Evolutionary conservation across 2,797 vertebrate genomes (phyloP).

Genomic region (Mycteria americana): DNA sequence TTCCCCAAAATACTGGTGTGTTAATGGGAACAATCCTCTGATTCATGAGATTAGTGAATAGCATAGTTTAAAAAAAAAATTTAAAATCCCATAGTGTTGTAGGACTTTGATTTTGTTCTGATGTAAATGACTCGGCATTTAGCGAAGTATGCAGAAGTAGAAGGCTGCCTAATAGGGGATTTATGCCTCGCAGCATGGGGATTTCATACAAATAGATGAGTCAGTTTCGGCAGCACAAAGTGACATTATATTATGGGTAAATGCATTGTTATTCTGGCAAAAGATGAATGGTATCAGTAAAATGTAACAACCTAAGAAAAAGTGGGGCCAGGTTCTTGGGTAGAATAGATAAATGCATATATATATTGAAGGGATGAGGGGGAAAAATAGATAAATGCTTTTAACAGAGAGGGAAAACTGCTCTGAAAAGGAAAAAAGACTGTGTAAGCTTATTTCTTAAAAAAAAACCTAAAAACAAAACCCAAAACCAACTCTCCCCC

Average conservation of each 20-base stretch:
- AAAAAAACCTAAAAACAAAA: rapidly evolving
- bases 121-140: not conserved
- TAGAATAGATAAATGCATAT: not conserved
- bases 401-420: not conserved
- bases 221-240: not conserved
- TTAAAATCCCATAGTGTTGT: not conserved
- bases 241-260: not conserved
- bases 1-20: not conserved
- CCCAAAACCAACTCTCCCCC: not conserved
- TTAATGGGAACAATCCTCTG: not conserved
- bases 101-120: not conserved
- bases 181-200: not conserved
- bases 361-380: not conserved
- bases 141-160: not conserved
- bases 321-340: not conserved
- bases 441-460: not conserved
- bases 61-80: not conserved
- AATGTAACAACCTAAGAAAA: not conserved
- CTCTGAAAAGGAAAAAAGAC: not conserved
- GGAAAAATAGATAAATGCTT: not conserved
- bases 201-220: not conserved
- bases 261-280: not conserved
- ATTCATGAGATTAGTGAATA: not conserved
- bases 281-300: not conserved
- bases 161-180: not conserved